A percentile compares a stretch with the other conserved stretches of the same genome.
These are phyloP conservation scores for Myotis myotis DNA, from an alignment of 2,797 vertebrate species.

Conservation along the genomic window DNA sequence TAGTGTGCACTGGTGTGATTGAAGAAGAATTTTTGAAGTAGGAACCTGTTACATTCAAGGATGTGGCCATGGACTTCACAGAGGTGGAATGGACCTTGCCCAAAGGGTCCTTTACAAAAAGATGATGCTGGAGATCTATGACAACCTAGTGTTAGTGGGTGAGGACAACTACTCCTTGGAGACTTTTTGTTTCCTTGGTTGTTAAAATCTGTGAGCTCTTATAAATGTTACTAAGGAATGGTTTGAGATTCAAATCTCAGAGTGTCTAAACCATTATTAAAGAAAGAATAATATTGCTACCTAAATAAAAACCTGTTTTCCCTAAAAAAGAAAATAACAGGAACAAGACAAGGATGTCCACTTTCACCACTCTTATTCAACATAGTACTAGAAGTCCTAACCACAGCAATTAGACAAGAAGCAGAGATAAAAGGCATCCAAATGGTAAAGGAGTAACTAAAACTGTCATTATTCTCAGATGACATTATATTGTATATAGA, in stretches of 20 bases:
- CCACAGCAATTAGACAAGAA: no score
- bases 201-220: background rate
- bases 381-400: no score
- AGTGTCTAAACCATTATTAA: background rate
- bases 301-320: background rate
- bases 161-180: background rate
- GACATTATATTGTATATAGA: no score
- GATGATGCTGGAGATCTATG: background rate
- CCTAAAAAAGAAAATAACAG: no score
- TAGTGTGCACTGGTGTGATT: background rate
- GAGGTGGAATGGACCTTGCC: background rate
- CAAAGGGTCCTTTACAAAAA: background rate
- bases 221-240: background rate
- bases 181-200: background rate
- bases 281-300: background rate
- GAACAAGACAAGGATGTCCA: no score
- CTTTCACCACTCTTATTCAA: no score
- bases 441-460: no score
- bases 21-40: background rate
- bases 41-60: background rate
- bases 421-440: no score
- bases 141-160: background rate
- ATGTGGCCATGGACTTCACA: background rate
- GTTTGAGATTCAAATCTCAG: background rate
- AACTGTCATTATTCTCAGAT: no score